phyloP scores from a whole-genome alignment of 2,113 vertebrate genomes.

The Pelodiscus sinensis region DNA sequence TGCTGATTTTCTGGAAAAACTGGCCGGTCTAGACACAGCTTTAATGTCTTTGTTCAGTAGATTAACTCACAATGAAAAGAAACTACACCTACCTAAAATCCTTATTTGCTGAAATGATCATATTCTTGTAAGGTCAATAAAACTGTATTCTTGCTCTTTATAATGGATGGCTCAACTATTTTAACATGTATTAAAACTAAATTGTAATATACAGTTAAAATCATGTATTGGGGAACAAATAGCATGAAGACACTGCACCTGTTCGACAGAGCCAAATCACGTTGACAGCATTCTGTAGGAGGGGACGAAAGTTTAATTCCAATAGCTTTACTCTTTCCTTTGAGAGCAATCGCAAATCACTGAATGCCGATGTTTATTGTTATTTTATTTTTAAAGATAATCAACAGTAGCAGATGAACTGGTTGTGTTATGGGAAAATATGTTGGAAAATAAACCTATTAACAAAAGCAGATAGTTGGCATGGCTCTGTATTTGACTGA shows the following conservation, averaged over 20 bases:
- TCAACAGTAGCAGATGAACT: accelerated
- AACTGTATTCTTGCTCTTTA: neutral
- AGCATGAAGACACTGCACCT: neutral
- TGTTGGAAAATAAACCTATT: neutral
- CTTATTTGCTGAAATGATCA: neutral
- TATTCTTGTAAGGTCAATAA: neutral
- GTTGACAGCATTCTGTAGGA: accelerated
- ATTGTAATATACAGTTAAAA: neutral
- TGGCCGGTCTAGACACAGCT: no score
- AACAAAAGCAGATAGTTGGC: neutral
- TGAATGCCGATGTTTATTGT: neutral
- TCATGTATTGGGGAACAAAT: accelerated
- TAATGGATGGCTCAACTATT: neutral
- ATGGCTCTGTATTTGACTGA: neutral
- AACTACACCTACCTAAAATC: neutral
- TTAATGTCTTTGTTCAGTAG: neutral
- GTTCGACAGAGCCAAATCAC: neutral
- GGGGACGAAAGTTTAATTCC: accelerated
- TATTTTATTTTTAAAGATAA: neutral
- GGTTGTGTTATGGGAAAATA: accelerated
- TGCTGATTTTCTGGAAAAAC: no score
- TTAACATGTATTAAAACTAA: neutral
- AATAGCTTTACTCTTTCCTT: neutral
- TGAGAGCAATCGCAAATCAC: neutral
- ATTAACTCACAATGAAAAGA: neutral